Evolutionary conservation across 1,140 invertebrate genomes (phyloP), one percentile per base, ranked within the genome.

Genomic region (Drosophila nigromelanica): DNA sequence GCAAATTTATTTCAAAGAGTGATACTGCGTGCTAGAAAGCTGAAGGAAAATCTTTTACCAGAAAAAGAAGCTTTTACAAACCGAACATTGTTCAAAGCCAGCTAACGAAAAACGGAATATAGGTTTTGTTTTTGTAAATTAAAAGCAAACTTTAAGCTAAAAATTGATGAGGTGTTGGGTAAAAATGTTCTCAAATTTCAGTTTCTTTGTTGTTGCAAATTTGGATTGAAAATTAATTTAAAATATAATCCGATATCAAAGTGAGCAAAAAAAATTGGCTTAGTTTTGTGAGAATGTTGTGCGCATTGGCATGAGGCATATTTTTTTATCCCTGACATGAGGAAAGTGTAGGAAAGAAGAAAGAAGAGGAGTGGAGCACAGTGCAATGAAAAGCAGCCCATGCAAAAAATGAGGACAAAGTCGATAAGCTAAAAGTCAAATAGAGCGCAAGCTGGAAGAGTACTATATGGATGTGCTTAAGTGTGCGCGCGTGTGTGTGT

Each of bases 361-460:
- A 2, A n/a, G n/a, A 40, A n/a, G 12, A n/a, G 35, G 2, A 3
- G 4, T 1, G 35, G 35, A 5, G 4, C 11, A 4, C 1, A 5
- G 37, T 12, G 11, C 11, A 12, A 11, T 39, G 45, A 47, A 24
- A 24, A 47, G 12, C 45, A 27, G 21, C 21, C 21, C 45, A 48
- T 7, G 47, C 24, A n/a, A 27, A 48, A 27, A 48, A 48, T 14
- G 24, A 27, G 24, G 24, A 11, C n/a, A 12, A 48, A 48, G 24
- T 14, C 12, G 47, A 3, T 12, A 48, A 42, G 37, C 39, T 30
- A 30, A 43, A 58, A 58, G 40, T 56, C 18, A 45, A 37, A 64
- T 27, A 45, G n/a, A 11, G 39, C 42, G 60, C 37, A 78, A 78
- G 45, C 48, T 37, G 21, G 11, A 39, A 4, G 37, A 40, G 14